Evolutionary conservation across 1,140 invertebrate genomes (phyloP).

Genomic region (Augochlora pura): DNA sequence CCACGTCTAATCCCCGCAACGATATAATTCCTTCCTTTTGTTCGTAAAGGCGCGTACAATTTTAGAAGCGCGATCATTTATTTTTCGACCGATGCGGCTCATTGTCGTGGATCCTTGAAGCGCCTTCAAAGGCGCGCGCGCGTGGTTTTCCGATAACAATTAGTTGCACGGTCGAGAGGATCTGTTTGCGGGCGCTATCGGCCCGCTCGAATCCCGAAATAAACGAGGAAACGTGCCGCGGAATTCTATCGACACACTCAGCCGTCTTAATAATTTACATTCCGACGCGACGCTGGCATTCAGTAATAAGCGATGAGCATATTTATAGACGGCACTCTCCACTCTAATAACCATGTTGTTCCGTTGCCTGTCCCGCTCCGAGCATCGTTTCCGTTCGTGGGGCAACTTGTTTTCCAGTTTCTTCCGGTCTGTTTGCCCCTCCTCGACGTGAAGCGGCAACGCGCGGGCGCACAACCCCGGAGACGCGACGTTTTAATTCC

Average conservation of each 20-base stretch:
- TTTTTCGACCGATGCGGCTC: not conserved
- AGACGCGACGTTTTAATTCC: constrained; percentile 53
- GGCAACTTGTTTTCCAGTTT: constrained; percentile 41
- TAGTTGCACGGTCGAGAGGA: constrained; percentile 7
- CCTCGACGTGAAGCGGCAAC: not conserved
- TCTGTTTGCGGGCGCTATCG: not conserved
- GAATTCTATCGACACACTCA: constrained; percentile 50
- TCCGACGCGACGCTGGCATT: constrained; percentile 35
- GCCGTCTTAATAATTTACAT: constrained; percentile 59
- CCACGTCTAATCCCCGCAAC: too few species aligned
- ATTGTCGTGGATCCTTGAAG: not conserved
- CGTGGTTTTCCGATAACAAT: constrained; percentile 10
- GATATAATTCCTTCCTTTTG: too few species aligned
- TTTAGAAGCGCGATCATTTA: not conserved
- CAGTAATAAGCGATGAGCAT: constrained; percentile 56
- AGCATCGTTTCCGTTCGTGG: constrained; percentile 25
- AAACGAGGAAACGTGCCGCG: constrained; percentile 50
- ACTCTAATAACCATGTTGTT: constrained; percentile 43
- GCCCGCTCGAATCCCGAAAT: constrained; percentile 38
- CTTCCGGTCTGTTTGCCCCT: constrained; percentile 10
- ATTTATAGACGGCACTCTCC: constrained; percentile 49
- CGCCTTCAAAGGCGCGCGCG: not conserved
- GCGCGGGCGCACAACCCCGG: not conserved
- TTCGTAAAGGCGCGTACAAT: not conserved
- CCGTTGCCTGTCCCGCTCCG: constrained; percentile 4